These are phyloP conservation scores for Neodontobutis hainanensis DNA, from an alignment of 2,113 vertebrate genomes.

Conservation along the genomic window DNA sequence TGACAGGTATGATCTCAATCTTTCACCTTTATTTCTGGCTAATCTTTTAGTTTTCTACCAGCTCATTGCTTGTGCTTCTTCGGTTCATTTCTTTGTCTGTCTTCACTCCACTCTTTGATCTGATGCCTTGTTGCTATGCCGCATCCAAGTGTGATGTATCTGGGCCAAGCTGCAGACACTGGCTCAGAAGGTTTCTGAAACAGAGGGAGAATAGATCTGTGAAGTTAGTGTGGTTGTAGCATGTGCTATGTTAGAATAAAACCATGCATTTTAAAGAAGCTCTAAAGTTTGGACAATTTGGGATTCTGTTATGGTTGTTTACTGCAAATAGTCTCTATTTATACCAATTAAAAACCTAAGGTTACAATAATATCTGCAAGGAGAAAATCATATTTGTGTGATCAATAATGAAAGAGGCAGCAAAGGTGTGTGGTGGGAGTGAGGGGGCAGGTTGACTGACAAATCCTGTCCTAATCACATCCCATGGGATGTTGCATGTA, in stretches of 20 bases:
- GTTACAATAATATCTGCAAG: background rate
- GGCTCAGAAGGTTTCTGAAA: constrained; percentile 27
- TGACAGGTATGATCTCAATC: background rate
- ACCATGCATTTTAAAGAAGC: background rate
- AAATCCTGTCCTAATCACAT: constrained; percentile 68
- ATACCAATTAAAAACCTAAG: too few species aligned
- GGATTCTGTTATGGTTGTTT: background rate
- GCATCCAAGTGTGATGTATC: constrained; percentile 59
- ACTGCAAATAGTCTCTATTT: too few species aligned
- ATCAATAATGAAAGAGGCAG: constrained; percentile 16
- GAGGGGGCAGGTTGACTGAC: constrained; percentile 37
- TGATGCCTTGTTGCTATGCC: constrained; percentile 42
- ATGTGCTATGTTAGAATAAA: background rate
- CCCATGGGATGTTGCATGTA: constrained; percentile 52
- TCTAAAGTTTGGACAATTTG: background rate
- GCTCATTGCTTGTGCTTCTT: constrained; percentile 14
- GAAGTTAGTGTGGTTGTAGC: constrained; percentile 10
- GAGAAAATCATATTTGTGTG: constrained; percentile 18
- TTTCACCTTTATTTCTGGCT: constrained; percentile 1
- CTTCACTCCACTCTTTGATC: constrained; percentile 58
- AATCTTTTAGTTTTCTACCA: constrained; percentile 28
- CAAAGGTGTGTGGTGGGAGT: background rate
- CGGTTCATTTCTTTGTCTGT: constrained; percentile 12
- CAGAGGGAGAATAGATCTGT: constrained; percentile 10
- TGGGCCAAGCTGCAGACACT: constrained; percentile 63